Base-by-base conservation (phyloP, 2,113 vertebrate genomes). In the Myocastor coypus region DNA sequence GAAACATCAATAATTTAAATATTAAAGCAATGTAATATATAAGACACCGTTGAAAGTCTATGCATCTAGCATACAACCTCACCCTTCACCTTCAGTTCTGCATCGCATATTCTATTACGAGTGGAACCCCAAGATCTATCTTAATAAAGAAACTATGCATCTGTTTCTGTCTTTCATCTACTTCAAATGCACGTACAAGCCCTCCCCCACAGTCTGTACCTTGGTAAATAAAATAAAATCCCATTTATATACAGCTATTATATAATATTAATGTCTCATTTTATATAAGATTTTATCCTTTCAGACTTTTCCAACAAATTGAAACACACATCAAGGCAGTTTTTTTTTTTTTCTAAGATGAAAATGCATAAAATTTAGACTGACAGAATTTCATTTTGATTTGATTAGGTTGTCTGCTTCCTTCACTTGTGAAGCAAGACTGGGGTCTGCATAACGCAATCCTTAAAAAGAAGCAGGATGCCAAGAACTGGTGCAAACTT, bases 221-320 rank as follows among this genome's bases (percentile, higher is more conserved):
- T 28, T 55, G 7, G 22, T 55, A 86, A 94, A 78, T 24, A 59
- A 11, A 95, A 78, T 26, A 86, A 89, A 66, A 83, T 68, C 0
- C 5, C 42, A 50, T 50, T 85, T 61, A 57, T 5, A 34, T 16
- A 64, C 11, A 75, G 61, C n/a, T 73, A 59, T 73, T 63, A 64
- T 66, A 24, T 81, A 89, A 87, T 68, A 73, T 66, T 26, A 92
- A 88, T 89, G 40, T 7, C 42, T 94, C 55, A 66, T 83, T 85
- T 97, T 61, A 59, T 55, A 28, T 71, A 59, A 66, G 17, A 24
- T 78, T 93, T 93, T 93, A 40, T 94, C 83, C 73, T 97, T 94
- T 61, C 46, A 83, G 89, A 80, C 50, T 94, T 77, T 94, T 90
- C 77, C 91, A 92, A 73, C 68, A 83, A 86, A 52, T 30, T 83